A percentile compares a stretch with the other conserved stretches of the same genome.
Evolutionary conservation across 2,113 vertebrate genomes (phyloP).

Genomic region (Xiphophorus maculatus): DNA sequence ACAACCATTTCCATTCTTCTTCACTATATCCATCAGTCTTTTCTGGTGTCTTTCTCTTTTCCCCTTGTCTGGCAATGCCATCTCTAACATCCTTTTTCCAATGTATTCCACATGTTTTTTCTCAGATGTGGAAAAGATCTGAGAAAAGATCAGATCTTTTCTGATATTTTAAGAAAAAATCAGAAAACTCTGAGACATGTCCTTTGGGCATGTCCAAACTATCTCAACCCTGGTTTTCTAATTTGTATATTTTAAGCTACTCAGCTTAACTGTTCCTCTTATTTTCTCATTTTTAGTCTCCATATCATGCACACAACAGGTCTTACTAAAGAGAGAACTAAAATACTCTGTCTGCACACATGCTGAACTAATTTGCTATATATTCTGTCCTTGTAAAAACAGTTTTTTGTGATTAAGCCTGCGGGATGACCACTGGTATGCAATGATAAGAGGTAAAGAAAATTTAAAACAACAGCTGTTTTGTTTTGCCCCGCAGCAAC

Average conservation of each 20-base stretch:
- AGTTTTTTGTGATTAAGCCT: constrained; percentile 43
- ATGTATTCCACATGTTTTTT: neutral
- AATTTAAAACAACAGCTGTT: constrained; percentile 49
- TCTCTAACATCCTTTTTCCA: neutral
- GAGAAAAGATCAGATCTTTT: too few relatives aligned
- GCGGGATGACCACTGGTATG: constrained; percentile 50
- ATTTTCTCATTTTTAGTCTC: neutral
- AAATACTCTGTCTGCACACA: neutral
- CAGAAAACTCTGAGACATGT: too few relatives aligned
- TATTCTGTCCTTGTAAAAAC: constrained; percentile 32
- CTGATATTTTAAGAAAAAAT: too few relatives aligned
- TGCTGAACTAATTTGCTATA: constrained; percentile 20
- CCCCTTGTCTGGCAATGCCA: neutral
- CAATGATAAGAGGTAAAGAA: constrained; percentile 59
- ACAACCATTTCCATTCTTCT: neutral
- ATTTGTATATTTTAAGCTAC: neutral
- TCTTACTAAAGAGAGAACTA: neutral
- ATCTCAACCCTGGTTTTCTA: too few relatives aligned
- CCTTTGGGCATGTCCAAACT: neutral
- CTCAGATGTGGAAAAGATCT: too few relatives aligned
- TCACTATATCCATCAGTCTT: neutral
- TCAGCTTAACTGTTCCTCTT: neutral
- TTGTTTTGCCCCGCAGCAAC: constrained; percentile 69
- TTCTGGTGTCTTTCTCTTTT: neutral
- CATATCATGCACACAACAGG: neutral